phyloP scores from a whole-genome alignment of 2,888 invertebrate genomes.

The Quadroppia sp. region DNA sequence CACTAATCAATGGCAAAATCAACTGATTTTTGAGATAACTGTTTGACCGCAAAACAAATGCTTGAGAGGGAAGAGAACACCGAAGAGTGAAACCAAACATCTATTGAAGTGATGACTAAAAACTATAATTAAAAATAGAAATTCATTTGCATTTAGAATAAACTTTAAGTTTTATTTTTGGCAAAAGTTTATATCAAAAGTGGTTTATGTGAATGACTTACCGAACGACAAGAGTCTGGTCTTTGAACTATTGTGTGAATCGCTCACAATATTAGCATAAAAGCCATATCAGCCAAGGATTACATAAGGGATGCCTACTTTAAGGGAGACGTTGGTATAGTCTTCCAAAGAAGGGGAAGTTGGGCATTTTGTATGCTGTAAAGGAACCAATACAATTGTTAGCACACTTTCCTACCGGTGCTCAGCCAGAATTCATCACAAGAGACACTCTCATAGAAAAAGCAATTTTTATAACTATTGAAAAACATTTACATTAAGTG shows the following conservation, averaged over 20 bases:
- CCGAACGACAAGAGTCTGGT: constrained; percentile 3
- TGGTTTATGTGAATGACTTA: background rate
- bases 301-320: constrained; percentile 39
- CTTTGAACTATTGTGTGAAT: too few species aligned
- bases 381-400: constrained; percentile 17
- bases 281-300: constrained; percentile 40
- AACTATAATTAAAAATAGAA: background rate
- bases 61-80: background rate
- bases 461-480: background rate
- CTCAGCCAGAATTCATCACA: background rate
- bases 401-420: constrained; percentile 20
- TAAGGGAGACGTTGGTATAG: constrained; percentile 46
- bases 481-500: background rate
- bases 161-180: background rate
- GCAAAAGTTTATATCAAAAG: background rate
- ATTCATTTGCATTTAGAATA: too few species aligned
- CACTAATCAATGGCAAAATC: constrained; percentile 15
- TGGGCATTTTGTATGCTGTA: constrained; percentile 48
- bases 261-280: constrained; percentile 32
- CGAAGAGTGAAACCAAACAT: background rate
- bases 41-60: constrained; percentile 27
- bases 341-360: constrained; percentile 48
- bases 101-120: background rate
- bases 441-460: background rate
- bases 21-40: constrained; percentile 2